phyloP scores from a whole-genome alignment of 2,888 invertebrate genomes.

The Ormyrus nitidulus region DNA sequence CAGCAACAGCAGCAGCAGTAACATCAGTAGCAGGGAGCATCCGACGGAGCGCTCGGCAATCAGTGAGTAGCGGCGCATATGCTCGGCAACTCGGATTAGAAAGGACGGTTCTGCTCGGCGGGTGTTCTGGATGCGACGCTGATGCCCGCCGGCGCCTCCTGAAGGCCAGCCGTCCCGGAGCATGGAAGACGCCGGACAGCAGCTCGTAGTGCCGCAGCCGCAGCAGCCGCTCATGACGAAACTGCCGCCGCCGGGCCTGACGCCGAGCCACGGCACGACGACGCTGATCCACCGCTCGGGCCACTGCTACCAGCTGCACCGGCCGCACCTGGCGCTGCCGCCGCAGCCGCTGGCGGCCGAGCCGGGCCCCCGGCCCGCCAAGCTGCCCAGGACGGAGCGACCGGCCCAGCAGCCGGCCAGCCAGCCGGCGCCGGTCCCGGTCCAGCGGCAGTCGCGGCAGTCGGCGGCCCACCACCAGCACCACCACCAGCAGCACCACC shows the following conservation, averaged over 20 bases:
- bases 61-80: too few species aligned
- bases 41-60: constrained; percentile 54
- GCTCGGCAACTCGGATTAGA: too few species aligned
- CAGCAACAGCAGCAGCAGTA: background rate
- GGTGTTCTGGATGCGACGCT: too few species aligned
- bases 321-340: constrained; percentile 73
- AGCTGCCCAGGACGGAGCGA: constrained; percentile 49
- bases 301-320: constrained; percentile 75
- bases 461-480: constrained; percentile 30
- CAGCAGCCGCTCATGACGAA: constrained; percentile 76
- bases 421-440: constrained; percentile 58
- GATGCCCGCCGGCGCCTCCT: background rate
- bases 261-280: constrained; percentile 66
- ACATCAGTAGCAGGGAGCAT: constrained; percentile 48
- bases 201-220: background rate
- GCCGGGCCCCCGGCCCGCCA: constrained; percentile 75
- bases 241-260: constrained; percentile 79
- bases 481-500: constrained; percentile 43
- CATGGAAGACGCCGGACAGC: background rate
- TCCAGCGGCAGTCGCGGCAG: constrained; percentile 39
- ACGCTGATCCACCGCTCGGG: constrained; percentile 74
- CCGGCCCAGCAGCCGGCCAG: constrained; percentile 53
- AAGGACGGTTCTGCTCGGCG: too few species aligned
- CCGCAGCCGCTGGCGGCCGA: constrained; percentile 61
- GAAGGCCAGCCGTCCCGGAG: background rate